Conservation (phyloP, 2,113 vertebrate genomes). For the Caranx melampygus region DNA sequence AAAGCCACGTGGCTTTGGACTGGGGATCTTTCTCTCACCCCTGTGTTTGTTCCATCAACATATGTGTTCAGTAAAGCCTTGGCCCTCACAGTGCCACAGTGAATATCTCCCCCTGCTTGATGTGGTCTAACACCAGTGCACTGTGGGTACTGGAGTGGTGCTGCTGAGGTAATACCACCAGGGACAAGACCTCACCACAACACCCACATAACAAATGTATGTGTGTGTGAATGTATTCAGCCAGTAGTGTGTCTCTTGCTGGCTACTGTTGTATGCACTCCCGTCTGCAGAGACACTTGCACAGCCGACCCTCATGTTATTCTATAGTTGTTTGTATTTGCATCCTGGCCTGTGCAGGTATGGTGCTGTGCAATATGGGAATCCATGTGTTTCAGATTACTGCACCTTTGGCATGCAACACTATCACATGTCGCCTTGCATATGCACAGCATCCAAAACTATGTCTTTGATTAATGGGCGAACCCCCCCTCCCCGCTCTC, state of each 20-base stretch:
- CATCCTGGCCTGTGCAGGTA: slow-evolving; percentile 40
- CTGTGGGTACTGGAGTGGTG: slow-evolving; percentile 67
- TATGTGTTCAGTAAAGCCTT: slow-evolving; percentile 76
- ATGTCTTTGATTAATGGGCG: slow-evolving; percentile 65
- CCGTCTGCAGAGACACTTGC: slow-evolving; percentile 32
- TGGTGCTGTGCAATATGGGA: slow-evolving; percentile 7
- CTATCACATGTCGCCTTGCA: slow-evolving; percentile 45
- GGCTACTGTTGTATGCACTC: slow-evolving; percentile 57
- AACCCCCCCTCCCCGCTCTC: not conserved
- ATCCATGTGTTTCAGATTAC: slow-evolving; percentile 63
- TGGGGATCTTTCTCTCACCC: slow-evolving; percentile 45
- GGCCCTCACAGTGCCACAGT: slow-evolving; percentile 46
- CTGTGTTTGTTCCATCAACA: slow-evolving; percentile 74
- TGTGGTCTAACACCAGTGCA: slow-evolving; percentile 70
- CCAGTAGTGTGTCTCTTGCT: slow-evolving; percentile 49
- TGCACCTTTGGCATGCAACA: slow-evolving; percentile 26
- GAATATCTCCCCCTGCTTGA: slow-evolving; percentile 59
- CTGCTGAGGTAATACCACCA: slow-evolving; percentile 66
- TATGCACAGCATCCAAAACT: slow-evolving; percentile 33
- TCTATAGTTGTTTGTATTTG: slow-evolving; percentile 55
- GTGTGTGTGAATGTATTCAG: slow-evolving; percentile 39
- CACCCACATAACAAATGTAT: slow-evolving; percentile 68
- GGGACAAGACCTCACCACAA: slow-evolving; percentile 63
- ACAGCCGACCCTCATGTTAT: slow-evolving; percentile 34
- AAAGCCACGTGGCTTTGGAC: slow-evolving; percentile 73